Conservation (phyloP, 2,888 invertebrate genomes). For the Mechanitis mazaeus region DNA sequence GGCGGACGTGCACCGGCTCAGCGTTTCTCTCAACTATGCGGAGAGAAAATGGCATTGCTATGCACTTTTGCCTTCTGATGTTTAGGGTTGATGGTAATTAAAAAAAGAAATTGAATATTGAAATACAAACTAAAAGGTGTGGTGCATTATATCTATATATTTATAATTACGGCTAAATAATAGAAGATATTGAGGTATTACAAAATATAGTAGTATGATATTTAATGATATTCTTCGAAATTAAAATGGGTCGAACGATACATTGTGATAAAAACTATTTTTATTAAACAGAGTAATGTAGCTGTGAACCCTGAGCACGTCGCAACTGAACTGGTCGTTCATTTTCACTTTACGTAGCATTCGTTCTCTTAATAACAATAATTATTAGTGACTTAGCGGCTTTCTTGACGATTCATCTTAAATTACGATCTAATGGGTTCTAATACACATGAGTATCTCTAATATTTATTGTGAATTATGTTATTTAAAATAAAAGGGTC, state of each 20-base stretch:
- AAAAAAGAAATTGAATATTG: background rate
- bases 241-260: too few relatives aligned
- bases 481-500: background rate
- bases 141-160: too few relatives aligned
- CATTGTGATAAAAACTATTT: too few relatives aligned
- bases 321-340: background rate
- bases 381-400: conserved; percentile 1
- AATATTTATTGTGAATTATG: background rate
- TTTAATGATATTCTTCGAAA: too few relatives aligned
- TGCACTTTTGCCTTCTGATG: conserved; percentile 38
- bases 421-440: background rate
- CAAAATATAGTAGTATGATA: too few relatives aligned
- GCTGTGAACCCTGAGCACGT: background rate
- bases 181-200: too few relatives aligned
- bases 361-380: conserved; percentile 1
- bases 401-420: conserved; percentile 3
- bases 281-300: too few relatives aligned
- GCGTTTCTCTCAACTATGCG: conserved; percentile 23
- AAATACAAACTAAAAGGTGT: too few relatives aligned
- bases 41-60: conserved; percentile 34
- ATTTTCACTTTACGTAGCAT: conserved; percentile 1
- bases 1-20: conserved; percentile 31
- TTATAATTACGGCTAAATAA: too few relatives aligned
- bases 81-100: conserved; percentile 27
- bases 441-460: background rate